These are phyloP conservation scores for Acrossocheilus fasciatus DNA, from an alignment of 2,797 vertebrate genomes.

Conservation along the genomic window DNA sequence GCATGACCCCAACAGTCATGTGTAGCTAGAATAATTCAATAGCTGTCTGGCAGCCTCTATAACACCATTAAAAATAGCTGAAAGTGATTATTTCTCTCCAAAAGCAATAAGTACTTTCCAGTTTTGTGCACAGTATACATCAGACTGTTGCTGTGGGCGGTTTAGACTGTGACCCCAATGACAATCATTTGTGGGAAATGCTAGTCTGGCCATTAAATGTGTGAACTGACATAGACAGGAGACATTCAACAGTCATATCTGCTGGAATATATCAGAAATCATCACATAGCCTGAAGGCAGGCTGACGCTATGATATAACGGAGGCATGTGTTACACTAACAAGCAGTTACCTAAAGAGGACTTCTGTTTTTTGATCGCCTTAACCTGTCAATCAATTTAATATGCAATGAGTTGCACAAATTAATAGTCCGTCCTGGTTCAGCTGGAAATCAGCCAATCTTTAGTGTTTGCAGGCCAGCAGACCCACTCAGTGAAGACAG, in stretches of 20 bases:
- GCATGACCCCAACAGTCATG: background rate
- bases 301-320: slow-evolving; percentile 4
- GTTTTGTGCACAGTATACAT: background rate
- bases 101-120: background rate
- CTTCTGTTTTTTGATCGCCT: background rate
- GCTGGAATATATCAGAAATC: background rate
- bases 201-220: background rate
- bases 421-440: background rate
- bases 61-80: background rate
- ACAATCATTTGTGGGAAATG: background rate
- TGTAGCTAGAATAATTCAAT: background rate
- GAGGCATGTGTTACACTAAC: background rate
- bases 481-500: background rate
- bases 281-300: slow-evolving; percentile 14
- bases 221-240: background rate
- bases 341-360: background rate
- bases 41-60: background rate
- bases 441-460: background rate
- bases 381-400: slow-evolving; percentile 13
- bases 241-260: background rate
- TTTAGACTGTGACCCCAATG: background rate
- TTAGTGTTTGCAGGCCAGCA: background rate
- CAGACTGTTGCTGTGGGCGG: background rate
- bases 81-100: background rate
- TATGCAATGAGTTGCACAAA: background rate